phyloP scores from a whole-genome alignment of 2,113 vertebrate species.

The Peromyscus leucopus region DNA sequence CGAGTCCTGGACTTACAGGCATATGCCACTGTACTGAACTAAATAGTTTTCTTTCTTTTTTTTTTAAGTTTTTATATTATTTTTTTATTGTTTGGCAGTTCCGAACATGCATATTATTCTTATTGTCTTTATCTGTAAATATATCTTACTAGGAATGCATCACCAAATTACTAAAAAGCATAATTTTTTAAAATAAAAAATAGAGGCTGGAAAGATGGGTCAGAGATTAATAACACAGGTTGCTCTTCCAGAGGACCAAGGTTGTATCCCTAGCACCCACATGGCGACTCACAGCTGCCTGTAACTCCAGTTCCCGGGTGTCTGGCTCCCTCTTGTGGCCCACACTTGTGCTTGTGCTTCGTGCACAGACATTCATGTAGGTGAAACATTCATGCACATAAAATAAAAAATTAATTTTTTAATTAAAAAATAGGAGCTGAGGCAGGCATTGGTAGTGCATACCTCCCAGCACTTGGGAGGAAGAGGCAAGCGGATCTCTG shows the following conservation, averaged over 20 bases:
- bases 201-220: background rate
- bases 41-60: background rate
- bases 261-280: background rate
- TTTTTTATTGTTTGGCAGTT: background rate
- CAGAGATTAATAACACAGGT: background rate
- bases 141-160: background rate
- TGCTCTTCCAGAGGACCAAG: background rate
- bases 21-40: background rate
- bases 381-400: background rate
- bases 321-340: background rate
- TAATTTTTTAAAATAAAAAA: background rate
- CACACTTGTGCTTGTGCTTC: background rate
- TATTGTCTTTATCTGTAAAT: background rate
- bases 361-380: background rate
- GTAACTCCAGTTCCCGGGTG: background rate
- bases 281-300: background rate
- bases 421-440: background rate
- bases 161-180: background rate
- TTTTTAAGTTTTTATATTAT: background rate
- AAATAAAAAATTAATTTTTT: background rate
- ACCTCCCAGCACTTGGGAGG: background rate
- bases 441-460: background rate
- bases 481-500: background rate
- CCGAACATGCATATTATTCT: background rate
- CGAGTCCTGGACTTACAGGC: background rate